phyloP scores from a whole-genome alignment of 1,140 invertebrate species.

The Agrypnia vestita region DNA sequence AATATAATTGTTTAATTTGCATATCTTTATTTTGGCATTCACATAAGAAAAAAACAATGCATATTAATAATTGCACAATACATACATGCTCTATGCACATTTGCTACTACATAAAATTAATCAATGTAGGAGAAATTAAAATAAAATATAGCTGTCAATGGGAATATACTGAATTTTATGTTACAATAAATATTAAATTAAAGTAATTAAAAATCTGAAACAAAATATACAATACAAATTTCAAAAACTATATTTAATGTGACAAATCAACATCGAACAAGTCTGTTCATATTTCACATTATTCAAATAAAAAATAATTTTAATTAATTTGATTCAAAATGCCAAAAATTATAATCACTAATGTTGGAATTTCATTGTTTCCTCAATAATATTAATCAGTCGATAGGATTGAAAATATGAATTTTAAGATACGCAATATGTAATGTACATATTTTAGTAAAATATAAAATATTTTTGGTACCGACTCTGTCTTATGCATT shows the following conservation, averaged over 20 bases:
- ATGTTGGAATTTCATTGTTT: too few species aligned
- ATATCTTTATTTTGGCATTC: conserved; percentile 13
- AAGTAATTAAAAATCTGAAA: background rate
- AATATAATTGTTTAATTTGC: background rate
- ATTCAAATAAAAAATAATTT: too few species aligned
- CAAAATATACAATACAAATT: too few species aligned
- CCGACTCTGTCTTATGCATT: background rate
- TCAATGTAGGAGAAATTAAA: background rate
- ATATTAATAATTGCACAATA: conserved; percentile 11
- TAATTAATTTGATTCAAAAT: too few species aligned
- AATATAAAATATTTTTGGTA: conserved; percentile 15
- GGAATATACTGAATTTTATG: background rate
- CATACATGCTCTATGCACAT: background rate
- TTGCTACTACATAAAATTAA: conserved; percentile 1
- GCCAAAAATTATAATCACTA: too few species aligned
- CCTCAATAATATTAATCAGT: background rate
- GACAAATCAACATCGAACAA: too few species aligned
- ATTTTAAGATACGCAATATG: too few species aligned
- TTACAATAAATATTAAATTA: background rate
- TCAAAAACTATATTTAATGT: too few species aligned
- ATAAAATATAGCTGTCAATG: conserved; percentile 14
- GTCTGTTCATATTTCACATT: too few species aligned
- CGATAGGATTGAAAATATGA: conserved; percentile 2
- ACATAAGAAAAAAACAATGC: conserved; percentile 18
- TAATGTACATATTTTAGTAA: conserved; percentile 3